A percentile compares a stretch with the other conserved stretches of the same genome.
These are phyloP conservation scores for Manis pentadactyla DNA, from an alignment of 2,797 vertebrate species.

Conservation along the genomic window DNA sequence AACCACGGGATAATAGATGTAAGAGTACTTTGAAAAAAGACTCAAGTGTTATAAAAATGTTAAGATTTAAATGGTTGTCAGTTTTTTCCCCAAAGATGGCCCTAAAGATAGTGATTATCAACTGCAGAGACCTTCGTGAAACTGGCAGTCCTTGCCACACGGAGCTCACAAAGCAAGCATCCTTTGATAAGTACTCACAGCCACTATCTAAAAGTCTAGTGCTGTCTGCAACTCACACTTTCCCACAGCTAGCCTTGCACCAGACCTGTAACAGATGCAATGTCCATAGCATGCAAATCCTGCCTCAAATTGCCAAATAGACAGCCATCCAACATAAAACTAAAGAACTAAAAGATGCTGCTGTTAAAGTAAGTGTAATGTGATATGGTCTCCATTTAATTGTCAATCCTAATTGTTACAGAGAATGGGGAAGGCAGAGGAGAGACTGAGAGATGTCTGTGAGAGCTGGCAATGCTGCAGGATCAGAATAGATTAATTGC, in stretches of 20 bases:
- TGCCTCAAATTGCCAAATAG: slow-evolving; percentile 14
- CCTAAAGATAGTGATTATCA: slow-evolving; percentile 80
- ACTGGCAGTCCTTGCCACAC: slow-evolving; percentile 35
- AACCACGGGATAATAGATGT: slow-evolving; percentile 77
- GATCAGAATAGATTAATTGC: background rate
- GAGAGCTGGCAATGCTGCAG: background rate
- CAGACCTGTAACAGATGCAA: slow-evolving; percentile 31
- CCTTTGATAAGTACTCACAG: slow-evolving; percentile 71
- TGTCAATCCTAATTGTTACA: background rate
- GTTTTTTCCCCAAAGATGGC: slow-evolving; percentile 68
- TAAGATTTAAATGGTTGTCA: slow-evolving; percentile 73
- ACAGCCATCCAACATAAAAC: background rate
- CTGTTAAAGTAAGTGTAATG: slow-evolving; percentile 2
- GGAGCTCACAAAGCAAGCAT: slow-evolving; percentile 57
- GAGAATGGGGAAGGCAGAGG: background rate
- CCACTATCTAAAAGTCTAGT: slow-evolving; percentile 50
- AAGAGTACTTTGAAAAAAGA: slow-evolving; percentile 74
- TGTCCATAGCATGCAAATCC: slow-evolving; percentile 38
- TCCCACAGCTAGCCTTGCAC: slow-evolving; percentile 38
- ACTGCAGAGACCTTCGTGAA: slow-evolving; percentile 57
- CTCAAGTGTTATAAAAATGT: slow-evolving; percentile 77
- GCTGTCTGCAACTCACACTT: background rate
- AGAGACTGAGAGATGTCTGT: background rate
- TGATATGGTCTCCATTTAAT: background rate
- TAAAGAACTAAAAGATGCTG: background rate